These are phyloP conservation scores for Herminia tarsipennalis DNA, from an alignment of 2,888 invertebrate species.

Conservation along the genomic window DNA sequence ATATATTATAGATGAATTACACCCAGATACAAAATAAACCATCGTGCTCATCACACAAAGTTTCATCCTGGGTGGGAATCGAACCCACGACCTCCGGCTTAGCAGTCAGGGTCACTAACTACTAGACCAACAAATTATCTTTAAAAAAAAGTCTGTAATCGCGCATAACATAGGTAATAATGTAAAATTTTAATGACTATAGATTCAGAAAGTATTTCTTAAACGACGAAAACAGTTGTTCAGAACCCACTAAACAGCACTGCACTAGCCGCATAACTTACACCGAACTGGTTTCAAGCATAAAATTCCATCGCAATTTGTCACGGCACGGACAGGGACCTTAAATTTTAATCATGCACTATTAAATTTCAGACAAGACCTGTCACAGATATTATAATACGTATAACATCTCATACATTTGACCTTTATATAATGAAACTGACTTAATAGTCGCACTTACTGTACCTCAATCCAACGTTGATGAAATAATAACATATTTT, in stretches of 20 bases:
- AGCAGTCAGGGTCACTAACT: too few relatives aligned
- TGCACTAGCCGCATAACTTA: slow-evolving; percentile 5
- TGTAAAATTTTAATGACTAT: too few relatives aligned
- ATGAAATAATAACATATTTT: slow-evolving; percentile 63
- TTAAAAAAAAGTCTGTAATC: too few relatives aligned
- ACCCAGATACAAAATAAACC: too few relatives aligned
- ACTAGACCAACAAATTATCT: too few relatives aligned
- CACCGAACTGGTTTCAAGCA: slow-evolving; percentile 21
- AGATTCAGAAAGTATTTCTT: too few relatives aligned
- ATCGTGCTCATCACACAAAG: too few relatives aligned
- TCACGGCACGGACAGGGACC: slow-evolving; percentile 41
- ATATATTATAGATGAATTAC: too few relatives aligned
- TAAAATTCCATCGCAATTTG: slow-evolving; percentile 48
- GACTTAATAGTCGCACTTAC: slow-evolving; percentile 49
- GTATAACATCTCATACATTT: slow-evolving; percentile 36
- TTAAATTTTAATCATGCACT: slow-evolving; percentile 52
- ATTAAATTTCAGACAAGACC: slow-evolving; percentile 54
- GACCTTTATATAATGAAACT: slow-evolving; percentile 38
- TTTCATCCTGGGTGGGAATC: too few relatives aligned
- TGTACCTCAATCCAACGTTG: slow-evolving; percentile 38
- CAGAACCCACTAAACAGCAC: slow-evolving; percentile 3
- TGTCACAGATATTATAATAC: slow-evolving; percentile 63
- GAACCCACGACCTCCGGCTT: too few relatives aligned
- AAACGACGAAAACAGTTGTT: not conserved
- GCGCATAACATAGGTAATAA: too few relatives aligned